Evolutionary conservation across 2,888 invertebrate species (phyloP).

Genomic region (Habrosyne pyritoides): DNA sequence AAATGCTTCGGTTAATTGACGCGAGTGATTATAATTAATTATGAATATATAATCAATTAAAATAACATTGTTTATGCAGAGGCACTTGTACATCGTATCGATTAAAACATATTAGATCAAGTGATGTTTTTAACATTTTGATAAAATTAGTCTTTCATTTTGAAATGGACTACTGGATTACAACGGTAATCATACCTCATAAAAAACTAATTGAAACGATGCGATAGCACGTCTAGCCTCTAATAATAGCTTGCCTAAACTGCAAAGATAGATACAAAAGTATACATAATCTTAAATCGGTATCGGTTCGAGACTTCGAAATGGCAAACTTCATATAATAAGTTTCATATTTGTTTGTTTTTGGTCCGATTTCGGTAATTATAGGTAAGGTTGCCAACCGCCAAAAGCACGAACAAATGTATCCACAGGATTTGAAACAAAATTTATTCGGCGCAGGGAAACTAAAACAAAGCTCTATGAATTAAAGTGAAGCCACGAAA

Average conservation of each 20-base stretch:
- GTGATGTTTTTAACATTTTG: too few relatives aligned
- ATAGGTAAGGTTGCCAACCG: slow-evolving; percentile 20
- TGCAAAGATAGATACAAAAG: neutral
- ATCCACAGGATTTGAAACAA: slow-evolving; percentile 47
- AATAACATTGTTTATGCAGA: neutral
- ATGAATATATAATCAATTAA: neutral
- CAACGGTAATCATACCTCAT: too few relatives aligned
- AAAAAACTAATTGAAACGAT: too few relatives aligned
- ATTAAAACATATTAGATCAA: neutral
- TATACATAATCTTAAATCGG: too few relatives aligned
- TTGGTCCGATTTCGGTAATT: neutral
- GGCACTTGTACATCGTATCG: neutral
- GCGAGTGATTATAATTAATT: neutral
- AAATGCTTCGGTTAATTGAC: neutral
- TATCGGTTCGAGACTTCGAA: too few relatives aligned
- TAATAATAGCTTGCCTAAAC: too few relatives aligned
- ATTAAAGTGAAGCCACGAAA: slow-evolving; percentile 62
- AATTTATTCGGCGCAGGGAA: slow-evolving; percentile 54
- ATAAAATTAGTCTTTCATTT: neutral
- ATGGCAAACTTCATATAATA: neutral
- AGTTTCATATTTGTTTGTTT: neutral
- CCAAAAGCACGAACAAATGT: slow-evolving; percentile 44
- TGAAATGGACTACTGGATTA: too few relatives aligned
- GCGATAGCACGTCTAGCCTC: too few relatives aligned
- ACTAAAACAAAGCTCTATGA: slow-evolving; percentile 66